Evolutionary conservation across 2,888 invertebrate species (phyloP), one percentile per base, ranked within the genome.

Genomic region (Lasius fuliginosus): DNA sequence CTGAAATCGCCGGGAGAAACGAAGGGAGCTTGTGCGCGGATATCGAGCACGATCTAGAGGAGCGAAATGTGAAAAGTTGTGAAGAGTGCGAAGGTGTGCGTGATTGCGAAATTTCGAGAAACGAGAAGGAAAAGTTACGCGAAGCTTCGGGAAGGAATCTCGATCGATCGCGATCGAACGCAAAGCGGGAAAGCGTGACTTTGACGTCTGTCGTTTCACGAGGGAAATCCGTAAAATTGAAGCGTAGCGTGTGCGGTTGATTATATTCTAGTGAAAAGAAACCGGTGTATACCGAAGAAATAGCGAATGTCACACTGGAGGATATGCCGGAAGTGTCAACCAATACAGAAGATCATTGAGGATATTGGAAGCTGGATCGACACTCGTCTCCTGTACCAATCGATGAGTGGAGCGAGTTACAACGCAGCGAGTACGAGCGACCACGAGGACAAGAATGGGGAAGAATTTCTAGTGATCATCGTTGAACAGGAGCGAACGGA

Each of bases 61-160:
- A n/a, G 4, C 74, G 60, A 68, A 2, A 30, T 6, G 67, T 6
- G 75, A 75, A 12, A 60, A 40, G 40, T 68, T 77, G 82, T 84
- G 84, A 82, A 83, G 81, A 87, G 87, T 84, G 82, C 73, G 60
- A 27, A 27, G 4, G n/a, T 33, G 46, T 6, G 5, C 30, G 27
- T 9, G 68, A 56, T 40, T 1, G n/a, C 15, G 67, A 12, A 18
- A 73, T 23, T 11, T 18, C 6, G 73, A 73, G 27, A 23, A 27
- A 11, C 18, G 68, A 68, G 49, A 23, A 18, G 40, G 27, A 75
- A 27, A 8, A 27, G 30, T 56, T 36, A 40, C 40, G 84, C 27
- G 49, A 36, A 6, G 8, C 11, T 56, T 23, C 8, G 33, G 12
- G 36, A 27, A 6, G 4, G 40, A 85, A 76, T 69, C 49, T 71